These are phyloP conservation scores for Gallinago stenura DNA, from an alignment of 2,797 vertebrate genomes.

Conservation along the genomic window DNA sequence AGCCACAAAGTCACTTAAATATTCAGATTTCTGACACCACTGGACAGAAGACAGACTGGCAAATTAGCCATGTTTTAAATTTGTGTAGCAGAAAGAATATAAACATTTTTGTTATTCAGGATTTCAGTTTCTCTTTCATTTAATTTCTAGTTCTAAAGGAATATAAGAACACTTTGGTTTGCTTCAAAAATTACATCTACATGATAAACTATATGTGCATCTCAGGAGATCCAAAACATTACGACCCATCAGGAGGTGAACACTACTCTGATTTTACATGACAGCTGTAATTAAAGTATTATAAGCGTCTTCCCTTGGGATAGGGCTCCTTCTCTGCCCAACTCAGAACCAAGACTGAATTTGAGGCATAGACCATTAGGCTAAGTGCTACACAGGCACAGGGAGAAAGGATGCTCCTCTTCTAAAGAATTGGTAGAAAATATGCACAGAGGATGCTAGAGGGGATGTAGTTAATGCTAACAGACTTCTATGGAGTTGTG, in stretches of 20 bases:
- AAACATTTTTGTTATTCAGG: not conserved
- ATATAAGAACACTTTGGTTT: not conserved
- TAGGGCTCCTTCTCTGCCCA: not conserved
- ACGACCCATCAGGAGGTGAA: not conserved
- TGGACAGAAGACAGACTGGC: not conserved
- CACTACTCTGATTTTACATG: not conserved
- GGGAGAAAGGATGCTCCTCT: not conserved
- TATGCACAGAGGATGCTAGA: not conserved
- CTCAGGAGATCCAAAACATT: slow-evolving; percentile 6
- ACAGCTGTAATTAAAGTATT: not conserved
- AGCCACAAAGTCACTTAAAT: not conserved
- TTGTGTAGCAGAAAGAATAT: not conserved
- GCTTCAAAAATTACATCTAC: not conserved
- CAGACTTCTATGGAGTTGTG: not conserved
- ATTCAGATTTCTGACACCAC: not conserved
- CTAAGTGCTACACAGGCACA: not conserved
- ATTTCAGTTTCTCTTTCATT: not conserved
- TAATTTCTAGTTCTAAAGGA: not conserved
- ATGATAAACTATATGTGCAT: not conserved
- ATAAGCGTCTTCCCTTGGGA: not conserved
- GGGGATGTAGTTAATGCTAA: not conserved
- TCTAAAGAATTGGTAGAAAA: not conserved
- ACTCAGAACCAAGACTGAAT: not conserved
- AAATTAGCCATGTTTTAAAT: not conserved
- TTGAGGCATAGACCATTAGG: not conserved